Conservation (phyloP, 1,140 invertebrate genomes). For the Amyelois transitella region DNA sequence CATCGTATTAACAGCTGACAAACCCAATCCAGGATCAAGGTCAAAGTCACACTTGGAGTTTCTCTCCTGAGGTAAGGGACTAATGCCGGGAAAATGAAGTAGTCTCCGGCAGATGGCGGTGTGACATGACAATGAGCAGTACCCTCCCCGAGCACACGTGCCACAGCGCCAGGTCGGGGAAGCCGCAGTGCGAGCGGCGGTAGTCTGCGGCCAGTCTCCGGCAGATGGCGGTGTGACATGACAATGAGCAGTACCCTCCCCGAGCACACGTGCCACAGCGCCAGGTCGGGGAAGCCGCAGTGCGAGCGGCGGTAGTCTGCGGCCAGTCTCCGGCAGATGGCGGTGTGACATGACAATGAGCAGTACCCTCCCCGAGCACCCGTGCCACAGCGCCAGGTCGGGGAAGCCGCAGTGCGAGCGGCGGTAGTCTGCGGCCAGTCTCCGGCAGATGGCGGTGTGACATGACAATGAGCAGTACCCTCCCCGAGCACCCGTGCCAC, state of each 20-base stretch:
- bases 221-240: too few species aligned
- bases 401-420: slow-evolving; percentile 84
- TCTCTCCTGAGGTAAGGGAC: too few species aligned
- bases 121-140: too few species aligned
- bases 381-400: slow-evolving; percentile 88
- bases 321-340: slow-evolving; percentile 78
- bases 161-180: slow-evolving; percentile 91
- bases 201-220: slow-evolving; percentile 76
- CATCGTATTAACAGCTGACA: too few species aligned
- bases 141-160: too few species aligned
- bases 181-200: slow-evolving; percentile 79
- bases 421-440: slow-evolving; percentile 76
- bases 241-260: too few species aligned
- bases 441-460: slow-evolving; percentile 77
- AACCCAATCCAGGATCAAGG: too few species aligned
- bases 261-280: slow-evolving; percentile 86
- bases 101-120: too few species aligned
- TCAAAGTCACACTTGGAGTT: too few species aligned
- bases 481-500: slow-evolving; percentile 78
- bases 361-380: slow-evolving; percentile 62
- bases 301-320: slow-evolving; percentile 76
- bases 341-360: too few species aligned
- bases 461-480: too few species aligned
- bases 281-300: slow-evolving; percentile 88
- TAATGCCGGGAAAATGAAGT: too few species aligned